phyloP scores from a whole-genome alignment of 2,888 invertebrate species.

The Parnassius glacialis region DNA sequence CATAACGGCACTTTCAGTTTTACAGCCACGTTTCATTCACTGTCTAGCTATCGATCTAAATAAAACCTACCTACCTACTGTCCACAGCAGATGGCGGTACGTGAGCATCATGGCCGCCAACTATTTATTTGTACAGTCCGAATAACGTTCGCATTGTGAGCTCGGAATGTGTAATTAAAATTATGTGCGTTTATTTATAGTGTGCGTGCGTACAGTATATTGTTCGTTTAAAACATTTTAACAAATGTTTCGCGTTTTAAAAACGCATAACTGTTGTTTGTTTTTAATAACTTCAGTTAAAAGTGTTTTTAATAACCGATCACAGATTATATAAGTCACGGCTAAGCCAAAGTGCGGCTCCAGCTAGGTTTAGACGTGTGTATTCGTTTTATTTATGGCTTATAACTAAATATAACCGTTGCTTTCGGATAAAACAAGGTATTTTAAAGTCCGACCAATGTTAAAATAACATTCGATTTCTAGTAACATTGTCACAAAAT shows the following conservation, averaged over 20 bases:
- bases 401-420: too few relatives aligned
- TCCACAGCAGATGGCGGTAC: constrained; percentile 45
- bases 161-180: constrained; percentile 40
- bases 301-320: too few relatives aligned
- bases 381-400: too few relatives aligned
- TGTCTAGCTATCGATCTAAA: constrained; percentile 3
- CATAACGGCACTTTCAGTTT: constrained; percentile 16
- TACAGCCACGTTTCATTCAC: constrained; percentile 3
- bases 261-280: not conserved
- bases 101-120: constrained; percentile 30
- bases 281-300: not conserved
- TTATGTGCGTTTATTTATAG: constrained; percentile 32
- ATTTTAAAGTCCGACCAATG: too few relatives aligned
- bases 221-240: constrained; percentile 24
- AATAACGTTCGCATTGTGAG: constrained; percentile 36
- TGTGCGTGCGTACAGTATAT: constrained; percentile 18
- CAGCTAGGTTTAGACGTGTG: too few relatives aligned
- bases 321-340: too few relatives aligned
- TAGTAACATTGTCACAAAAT: too few relatives aligned
- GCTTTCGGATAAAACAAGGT: too few relatives aligned
- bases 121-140: constrained; percentile 41
- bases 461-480: too few relatives aligned
- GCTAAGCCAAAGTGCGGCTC: too few relatives aligned
- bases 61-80: constrained; percentile 12
- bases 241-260: constrained; percentile 12